Conservation (phyloP, 1,140 invertebrate species). For the Drosophila ohnishii region DNA sequence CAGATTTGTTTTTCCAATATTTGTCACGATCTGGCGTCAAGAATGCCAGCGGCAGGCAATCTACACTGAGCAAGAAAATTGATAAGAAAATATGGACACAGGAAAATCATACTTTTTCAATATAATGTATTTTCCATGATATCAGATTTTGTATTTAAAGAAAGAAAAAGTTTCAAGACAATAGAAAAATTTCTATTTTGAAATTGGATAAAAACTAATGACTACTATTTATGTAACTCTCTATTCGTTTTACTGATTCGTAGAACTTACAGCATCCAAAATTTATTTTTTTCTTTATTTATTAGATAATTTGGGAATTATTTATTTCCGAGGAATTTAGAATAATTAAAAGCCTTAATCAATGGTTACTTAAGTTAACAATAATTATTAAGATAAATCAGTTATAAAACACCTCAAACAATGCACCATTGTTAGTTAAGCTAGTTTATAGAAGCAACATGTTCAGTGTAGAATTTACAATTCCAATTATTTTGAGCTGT, state of each 20-base stretch:
- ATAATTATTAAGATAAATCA: no score
- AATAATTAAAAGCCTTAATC: neutral
- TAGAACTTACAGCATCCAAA: neutral
- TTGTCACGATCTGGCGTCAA: slow-evolving; percentile 66
- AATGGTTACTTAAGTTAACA: neutral
- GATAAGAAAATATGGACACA: slow-evolving; percentile 13
- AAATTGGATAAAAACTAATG: neutral
- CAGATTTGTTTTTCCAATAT: slow-evolving; percentile 59
- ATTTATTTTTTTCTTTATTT: neutral
- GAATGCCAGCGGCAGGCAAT: slow-evolving; percentile 31
- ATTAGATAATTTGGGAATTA: neutral
- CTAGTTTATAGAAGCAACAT: neutral
- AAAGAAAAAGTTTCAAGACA: no score
- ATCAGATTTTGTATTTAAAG: no score
- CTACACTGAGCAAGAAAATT: slow-evolving; percentile 28
- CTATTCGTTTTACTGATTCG: neutral
- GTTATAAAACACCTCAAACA: neutral
- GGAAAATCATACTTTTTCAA: neutral
- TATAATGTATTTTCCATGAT: no score
- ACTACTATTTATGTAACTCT: neutral
- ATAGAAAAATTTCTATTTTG: no score
- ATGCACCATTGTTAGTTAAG: neutral
- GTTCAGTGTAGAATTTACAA: neutral
- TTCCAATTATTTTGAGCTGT: slow-evolving; percentile 9
- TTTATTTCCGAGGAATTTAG: neutral